These are phyloP conservation scores for Kudoa iwatai DNA, from an alignment of 30 jellyfish, hydroid and myxozoan species.

Conservation along the genomic window DNA sequence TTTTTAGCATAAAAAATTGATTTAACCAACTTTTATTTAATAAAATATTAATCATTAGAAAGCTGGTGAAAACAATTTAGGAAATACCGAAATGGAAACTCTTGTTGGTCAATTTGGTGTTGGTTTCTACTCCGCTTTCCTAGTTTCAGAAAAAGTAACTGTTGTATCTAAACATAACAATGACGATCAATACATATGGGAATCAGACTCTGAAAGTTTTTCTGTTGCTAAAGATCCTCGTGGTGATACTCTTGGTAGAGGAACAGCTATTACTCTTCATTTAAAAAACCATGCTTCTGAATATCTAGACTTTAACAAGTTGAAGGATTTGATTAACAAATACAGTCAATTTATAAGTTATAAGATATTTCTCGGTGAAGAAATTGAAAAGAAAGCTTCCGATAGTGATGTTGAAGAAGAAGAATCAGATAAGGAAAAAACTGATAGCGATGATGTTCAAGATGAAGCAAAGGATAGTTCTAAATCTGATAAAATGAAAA, in stretches of 20 bases:
- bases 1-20: too few relatives aligned
- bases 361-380: constrained; percentile 77
- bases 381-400: constrained; percentile 29
- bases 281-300: constrained; percentile 89
- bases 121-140: constrained; percentile 86
- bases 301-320: constrained; percentile 34
- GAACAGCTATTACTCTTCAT: constrained; percentile 54
- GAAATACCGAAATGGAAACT: neutral
- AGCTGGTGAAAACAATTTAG: constrained; percentile 18
- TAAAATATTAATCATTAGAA: constrained; percentile 5
- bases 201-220: constrained; percentile 58
- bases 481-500: constrained; percentile 37
- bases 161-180: constrained; percentile 74
- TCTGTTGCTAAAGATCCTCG: constrained; percentile 88
- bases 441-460: constrained; percentile 28
- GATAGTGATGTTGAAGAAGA: constrained; percentile 9
- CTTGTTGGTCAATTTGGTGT: constrained; percentile 97
- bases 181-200: constrained; percentile 79
- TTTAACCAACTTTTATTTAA: neutral
- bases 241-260: constrained; percentile 76
- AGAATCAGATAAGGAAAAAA: constrained; percentile 37
- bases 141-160: constrained; percentile 91
- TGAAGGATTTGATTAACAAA: constrained; percentile 36
- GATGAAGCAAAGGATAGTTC: constrained; percentile 7
- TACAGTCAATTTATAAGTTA: constrained; percentile 76